These are phyloP conservation scores for Saguinus imperator DNA, from an alignment of 2,113 vertebrate species.

Conservation along the genomic window DNA sequence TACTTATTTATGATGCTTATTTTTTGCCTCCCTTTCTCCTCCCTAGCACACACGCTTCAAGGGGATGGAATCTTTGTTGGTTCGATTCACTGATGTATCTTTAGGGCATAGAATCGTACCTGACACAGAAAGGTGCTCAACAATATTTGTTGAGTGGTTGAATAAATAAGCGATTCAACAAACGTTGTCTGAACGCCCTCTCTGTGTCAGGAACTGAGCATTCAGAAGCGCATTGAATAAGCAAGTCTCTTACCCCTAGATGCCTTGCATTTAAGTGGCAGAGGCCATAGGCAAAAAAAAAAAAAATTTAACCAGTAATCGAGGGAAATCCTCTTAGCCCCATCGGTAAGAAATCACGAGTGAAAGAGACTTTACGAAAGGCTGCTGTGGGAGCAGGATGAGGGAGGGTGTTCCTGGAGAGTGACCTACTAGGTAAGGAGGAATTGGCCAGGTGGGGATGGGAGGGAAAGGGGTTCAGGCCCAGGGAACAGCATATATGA, in stretches of 20 bases:
- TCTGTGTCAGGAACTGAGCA: background rate
- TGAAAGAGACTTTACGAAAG: background rate
- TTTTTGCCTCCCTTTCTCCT: background rate
- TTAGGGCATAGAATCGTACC: background rate
- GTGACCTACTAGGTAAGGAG: background rate
- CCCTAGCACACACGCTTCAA: fast-evolving
- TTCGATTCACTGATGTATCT: background rate
- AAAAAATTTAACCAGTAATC: background rate
- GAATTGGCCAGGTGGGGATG: no score
- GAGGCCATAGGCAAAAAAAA: background rate
- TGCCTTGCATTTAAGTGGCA: background rate
- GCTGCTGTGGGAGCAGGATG: background rate
- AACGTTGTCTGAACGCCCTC: background rate
- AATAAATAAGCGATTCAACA: background rate
- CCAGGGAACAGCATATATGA: background rate
- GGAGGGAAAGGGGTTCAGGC: background rate
- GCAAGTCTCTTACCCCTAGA: background rate
- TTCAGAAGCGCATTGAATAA: background rate
- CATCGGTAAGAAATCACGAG: background rate
- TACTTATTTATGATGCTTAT: background rate
- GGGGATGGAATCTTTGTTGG: background rate
- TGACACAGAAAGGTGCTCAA: background rate
- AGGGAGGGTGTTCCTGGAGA: background rate
- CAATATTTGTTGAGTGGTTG: background rate
- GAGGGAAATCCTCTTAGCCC: background rate